A percentile compares a stretch with the other conserved stretches of the same genome.
phyloP scores from a whole-genome alignment of 2,113 vertebrate genomes.

The Zosterops pallidus region DNA sequence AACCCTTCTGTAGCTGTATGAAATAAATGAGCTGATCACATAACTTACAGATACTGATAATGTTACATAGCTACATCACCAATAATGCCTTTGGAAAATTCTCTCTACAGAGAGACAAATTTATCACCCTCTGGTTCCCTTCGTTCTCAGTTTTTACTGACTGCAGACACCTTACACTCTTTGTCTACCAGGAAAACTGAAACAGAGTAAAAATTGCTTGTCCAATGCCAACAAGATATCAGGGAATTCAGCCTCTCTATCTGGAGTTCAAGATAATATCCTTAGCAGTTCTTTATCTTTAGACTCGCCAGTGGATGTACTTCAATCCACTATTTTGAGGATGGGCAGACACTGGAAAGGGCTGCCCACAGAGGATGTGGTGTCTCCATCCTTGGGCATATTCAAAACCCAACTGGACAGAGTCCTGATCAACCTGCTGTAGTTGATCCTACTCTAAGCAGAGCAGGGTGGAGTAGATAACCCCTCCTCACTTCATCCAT shows the following conservation, averaged over 20 bases:
- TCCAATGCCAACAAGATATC: background rate
- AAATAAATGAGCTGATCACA: background rate
- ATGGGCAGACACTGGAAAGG: background rate
- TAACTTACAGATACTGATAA: background rate
- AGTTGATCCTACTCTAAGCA: background rate
- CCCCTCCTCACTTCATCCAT: background rate
- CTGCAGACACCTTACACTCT: background rate
- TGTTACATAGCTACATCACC: background rate
- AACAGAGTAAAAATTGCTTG: background rate
- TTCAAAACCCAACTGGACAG: background rate
- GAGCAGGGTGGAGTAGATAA: background rate
- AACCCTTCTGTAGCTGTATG: background rate
- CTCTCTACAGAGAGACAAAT: background rate
- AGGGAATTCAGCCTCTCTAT: background rate
- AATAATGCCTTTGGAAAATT: background rate
- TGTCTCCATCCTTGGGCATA: background rate
- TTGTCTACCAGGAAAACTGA: background rate
- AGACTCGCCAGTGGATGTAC: background rate
- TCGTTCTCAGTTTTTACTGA: background rate
- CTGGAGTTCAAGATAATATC: background rate
- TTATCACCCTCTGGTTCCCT: background rate
- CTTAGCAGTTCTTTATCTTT: background rate
- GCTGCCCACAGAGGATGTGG: background rate
- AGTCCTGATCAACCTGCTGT: background rate
- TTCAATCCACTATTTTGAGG: background rate